These are phyloP conservation scores for Megalops cyprinoides DNA, from an alignment of 2,797 vertebrate genomes.

Conservation along the genomic window DNA sequence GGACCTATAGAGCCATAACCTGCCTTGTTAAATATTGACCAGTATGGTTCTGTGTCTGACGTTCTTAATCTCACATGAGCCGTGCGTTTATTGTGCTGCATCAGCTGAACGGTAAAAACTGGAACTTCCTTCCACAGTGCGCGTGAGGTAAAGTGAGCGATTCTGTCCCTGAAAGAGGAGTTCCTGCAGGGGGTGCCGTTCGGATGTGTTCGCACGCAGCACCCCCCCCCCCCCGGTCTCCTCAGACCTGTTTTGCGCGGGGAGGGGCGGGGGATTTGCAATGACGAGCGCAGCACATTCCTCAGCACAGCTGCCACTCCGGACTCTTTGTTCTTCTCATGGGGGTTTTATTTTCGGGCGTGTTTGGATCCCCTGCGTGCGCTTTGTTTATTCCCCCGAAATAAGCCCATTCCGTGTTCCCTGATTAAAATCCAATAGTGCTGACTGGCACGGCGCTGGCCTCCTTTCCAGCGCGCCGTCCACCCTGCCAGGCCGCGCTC, in stretches of 20 bases:
- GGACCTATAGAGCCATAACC: no score
- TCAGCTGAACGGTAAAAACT: background rate
- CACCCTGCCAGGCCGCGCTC: constrained; percentile 8
- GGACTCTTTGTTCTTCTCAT: background rate
- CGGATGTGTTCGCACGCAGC: no score
- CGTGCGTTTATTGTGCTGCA: background rate
- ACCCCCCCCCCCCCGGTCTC: no score
- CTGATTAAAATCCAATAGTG: constrained; percentile 11
- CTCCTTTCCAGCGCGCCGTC: constrained; percentile 1
- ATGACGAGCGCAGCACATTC: background rate
- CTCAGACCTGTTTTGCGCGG: background rate
- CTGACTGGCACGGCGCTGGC: constrained; percentile 9
- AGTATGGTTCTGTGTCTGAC: background rate
- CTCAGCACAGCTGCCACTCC: background rate
- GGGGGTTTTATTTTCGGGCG: background rate
- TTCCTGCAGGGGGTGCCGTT: no score
- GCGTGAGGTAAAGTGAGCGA: background rate
- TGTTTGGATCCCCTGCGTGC: background rate
- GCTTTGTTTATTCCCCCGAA: constrained; percentile 10
- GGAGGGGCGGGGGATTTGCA: background rate
- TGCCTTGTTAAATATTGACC: background rate
- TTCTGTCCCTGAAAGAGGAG: no score
- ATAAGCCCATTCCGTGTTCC: background rate
- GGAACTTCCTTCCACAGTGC: background rate
- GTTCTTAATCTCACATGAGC: background rate